Evolutionary conservation across 2,113 vertebrate genomes (phyloP), one percentile per base, ranked within the genome.

Genomic region (Perccottus glenii): DNA sequence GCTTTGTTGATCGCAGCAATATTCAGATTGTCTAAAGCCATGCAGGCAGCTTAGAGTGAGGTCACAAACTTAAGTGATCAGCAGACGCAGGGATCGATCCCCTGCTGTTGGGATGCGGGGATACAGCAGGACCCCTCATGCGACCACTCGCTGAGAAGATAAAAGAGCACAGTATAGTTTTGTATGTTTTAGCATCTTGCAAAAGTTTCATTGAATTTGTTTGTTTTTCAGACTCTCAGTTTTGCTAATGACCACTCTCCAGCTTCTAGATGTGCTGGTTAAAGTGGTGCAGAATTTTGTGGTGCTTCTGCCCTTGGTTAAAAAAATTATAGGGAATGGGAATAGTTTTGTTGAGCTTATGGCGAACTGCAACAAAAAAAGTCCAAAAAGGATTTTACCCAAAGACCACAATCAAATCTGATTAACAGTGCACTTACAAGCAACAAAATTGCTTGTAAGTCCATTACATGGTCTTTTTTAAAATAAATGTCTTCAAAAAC

Each of bases 31-130:
- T 16, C 14, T 27, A 14, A 53, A 4, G 56, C 44, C 3, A 51
- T 53, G 64, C 60, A 19, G 35, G 67, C n/a, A 10, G 40, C 55
- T 46, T 27, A 27, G 19, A 27, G 19, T 27, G 19, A 27, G 19
- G 19, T 27, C 44, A 51, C 59, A 53, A 63, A 58, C 61, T 67
- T 67, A 77, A 60, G 56, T 43, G 70, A 82, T 78, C 62, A 68
- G 72, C 42, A 49, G 48, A 56, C 58, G 15, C 71, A 27, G 32
- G 64, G 62, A 43, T 46, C 4, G 60, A 73, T 57, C 77, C 43
- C 75, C 80, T 71, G 75, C 81, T 77, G 72, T 55, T 64, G 60
- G 57, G 60, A 73, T 59, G 52, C 70, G 69, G 10, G 65, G 70
- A 63, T 61, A 64, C 67, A 38, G 12, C 42, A 11, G 45, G 73